Percentiles rank a stretch among this genome's conserved stretches.
Evolutionary conservation across 2,888 invertebrate species (phyloP).

Genomic region (Ceratothoa steindachneri): DNA sequence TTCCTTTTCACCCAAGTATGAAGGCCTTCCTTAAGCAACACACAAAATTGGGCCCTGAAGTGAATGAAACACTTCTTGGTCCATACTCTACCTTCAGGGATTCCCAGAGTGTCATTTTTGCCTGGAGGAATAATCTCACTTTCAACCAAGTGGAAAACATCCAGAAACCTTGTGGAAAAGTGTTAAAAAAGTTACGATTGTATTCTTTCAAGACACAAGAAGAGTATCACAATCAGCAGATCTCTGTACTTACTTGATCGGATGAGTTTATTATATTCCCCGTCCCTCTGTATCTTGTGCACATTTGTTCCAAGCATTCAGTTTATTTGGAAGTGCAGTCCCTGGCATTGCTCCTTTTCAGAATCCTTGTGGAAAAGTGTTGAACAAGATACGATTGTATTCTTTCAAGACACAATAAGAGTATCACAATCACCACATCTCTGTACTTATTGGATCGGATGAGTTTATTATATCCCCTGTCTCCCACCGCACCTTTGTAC

Average conservation of each 20-base stretch:
- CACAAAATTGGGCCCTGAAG: too few relatives aligned
- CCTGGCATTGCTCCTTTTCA: too few relatives aligned
- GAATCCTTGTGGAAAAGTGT: constrained; percentile 16
- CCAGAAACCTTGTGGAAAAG: constrained; percentile 21
- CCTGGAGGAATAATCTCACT: constrained; percentile 42
- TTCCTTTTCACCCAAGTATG: too few relatives aligned
- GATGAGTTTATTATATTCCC: neutral
- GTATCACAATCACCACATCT: constrained; percentile 8
- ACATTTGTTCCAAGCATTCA: too few relatives aligned
- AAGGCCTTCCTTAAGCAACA: too few relatives aligned
- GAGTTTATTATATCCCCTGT: neutral
- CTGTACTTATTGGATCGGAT: neutral
- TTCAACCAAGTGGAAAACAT: constrained; percentile 17
- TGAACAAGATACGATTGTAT: constrained; percentile 7
- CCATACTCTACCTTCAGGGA: constrained; percentile 47
- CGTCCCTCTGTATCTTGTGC: too few relatives aligned
- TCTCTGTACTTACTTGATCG: neutral
- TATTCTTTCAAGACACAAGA: constrained; percentile 18
- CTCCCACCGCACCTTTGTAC: too few relatives aligned
- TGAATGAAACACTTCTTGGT: too few relatives aligned
- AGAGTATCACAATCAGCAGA: constrained; percentile 18
- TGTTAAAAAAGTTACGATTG: constrained; percentile 9
- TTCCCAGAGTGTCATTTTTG: constrained; percentile 43
- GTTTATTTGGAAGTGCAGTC: too few relatives aligned
- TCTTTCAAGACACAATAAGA: constrained; percentile 22